phyloP scores from a whole-genome alignment of 2,113 vertebrate genomes.

The Podilymbus podiceps region DNA sequence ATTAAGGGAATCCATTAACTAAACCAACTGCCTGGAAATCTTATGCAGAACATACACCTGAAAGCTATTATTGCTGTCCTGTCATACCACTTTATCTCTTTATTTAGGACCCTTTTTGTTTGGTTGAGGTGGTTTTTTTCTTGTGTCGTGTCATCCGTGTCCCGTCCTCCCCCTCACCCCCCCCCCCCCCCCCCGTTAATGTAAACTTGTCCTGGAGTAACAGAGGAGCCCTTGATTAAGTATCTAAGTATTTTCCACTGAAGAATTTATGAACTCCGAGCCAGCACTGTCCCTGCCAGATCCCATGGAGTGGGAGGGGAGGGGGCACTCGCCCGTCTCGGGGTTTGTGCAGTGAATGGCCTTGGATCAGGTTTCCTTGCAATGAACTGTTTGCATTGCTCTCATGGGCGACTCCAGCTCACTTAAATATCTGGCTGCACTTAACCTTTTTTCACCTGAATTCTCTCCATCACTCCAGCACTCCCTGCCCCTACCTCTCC shows the following conservation, averaged over 20 bases:
- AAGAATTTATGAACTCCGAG: slow-evolving; percentile 68
- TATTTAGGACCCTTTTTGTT: slow-evolving; percentile 61
- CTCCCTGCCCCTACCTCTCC: not conserved
- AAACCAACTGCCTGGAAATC: slow-evolving; percentile 67
- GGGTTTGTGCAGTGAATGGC: slow-evolving; percentile 42
- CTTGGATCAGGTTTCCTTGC: slow-evolving; percentile 50
- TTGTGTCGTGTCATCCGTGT: too few species aligned
- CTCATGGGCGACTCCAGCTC: slow-evolving; percentile 50
- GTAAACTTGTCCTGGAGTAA: slow-evolving; percentile 63
- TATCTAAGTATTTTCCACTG: slow-evolving; percentile 67
- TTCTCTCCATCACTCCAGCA: not conserved
- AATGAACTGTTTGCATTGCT: slow-evolving; percentile 51
- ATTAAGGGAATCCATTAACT: slow-evolving; percentile 69
- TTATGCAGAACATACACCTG: slow-evolving; percentile 62
- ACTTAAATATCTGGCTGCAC: slow-evolving; percentile 56
- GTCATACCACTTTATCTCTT: slow-evolving; percentile 58
- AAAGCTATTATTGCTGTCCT: slow-evolving; percentile 60
- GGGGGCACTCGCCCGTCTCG: slow-evolving; percentile 16
- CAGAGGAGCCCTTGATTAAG: slow-evolving; percentile 67
- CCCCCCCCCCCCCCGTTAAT: not conserved
- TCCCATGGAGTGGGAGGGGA: slow-evolving; percentile 40
- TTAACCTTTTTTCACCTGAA: slow-evolving; percentile 59
- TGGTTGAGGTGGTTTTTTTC: not conserved
- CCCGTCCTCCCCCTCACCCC: too few species aligned
- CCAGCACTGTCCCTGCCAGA: slow-evolving; percentile 60